Percentiles rank a stretch among this genome's conserved stretches.
These are phyloP conservation scores for Clunio marinus DNA, from an alignment of 2,888 invertebrate genomes.

Conservation along the genomic window DNA sequence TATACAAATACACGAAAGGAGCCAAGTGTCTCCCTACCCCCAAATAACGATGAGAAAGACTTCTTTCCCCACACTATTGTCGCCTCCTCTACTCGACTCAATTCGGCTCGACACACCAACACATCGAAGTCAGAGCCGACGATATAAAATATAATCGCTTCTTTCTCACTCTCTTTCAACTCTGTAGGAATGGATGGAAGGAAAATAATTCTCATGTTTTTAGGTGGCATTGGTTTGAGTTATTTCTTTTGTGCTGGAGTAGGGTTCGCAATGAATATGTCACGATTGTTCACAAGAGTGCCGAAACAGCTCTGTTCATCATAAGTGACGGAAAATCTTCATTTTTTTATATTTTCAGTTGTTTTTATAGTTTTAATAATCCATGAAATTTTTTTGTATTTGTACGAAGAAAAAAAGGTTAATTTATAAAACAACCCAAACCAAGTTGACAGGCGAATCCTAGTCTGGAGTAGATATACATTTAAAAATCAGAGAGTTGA, in stretches of 20 bases:
- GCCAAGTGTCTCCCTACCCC: background rate
- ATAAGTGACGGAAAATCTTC: too few species aligned
- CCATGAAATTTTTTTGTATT: too few species aligned
- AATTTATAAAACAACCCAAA: too few species aligned
- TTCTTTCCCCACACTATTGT: conserved; percentile 13
- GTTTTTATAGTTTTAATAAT: too few species aligned
- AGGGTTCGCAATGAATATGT: too few species aligned
- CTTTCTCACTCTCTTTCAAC: background rate
- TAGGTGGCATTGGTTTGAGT: background rate
- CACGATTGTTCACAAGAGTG: too few species aligned
- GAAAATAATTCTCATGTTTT: background rate
- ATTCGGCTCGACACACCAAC: conserved; percentile 20
- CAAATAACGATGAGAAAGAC: background rate
- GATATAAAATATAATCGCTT: conserved; percentile 28
- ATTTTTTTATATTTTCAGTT: too few species aligned
- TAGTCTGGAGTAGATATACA: too few species aligned
- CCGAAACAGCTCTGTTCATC: too few species aligned
- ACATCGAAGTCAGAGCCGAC: conserved; percentile 25
- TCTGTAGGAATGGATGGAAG: background rate
- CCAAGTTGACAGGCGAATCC: too few species aligned
- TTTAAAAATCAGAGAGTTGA: too few species aligned
- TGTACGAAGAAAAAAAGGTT: too few species aligned
- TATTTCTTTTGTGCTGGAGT: background rate
- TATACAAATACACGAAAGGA: conserved; percentile 19
- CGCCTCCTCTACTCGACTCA: background rate